Conservation (phyloP, 2,797 vertebrate species). For the Buceros bicornis region DNA sequence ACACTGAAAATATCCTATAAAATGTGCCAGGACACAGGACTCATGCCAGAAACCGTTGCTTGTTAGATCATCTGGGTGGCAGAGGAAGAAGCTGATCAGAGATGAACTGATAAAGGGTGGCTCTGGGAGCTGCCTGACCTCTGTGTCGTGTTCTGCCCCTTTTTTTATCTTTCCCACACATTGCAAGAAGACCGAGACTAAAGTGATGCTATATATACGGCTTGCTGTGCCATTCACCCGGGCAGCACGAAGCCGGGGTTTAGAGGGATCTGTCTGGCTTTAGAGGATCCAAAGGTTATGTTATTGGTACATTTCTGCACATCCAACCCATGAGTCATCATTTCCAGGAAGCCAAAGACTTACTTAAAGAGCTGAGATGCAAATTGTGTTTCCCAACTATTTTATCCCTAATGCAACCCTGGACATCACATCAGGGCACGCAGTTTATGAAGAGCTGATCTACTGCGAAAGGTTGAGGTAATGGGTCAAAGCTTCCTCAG, state of each 20-base stretch:
- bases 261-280: constrained; percentile 59
- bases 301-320: constrained; percentile 68
- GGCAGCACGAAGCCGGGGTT: background rate
- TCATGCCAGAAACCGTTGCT: background rate
- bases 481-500: constrained; percentile 22
- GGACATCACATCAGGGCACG: background rate
- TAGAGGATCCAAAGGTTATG: constrained; percentile 58
- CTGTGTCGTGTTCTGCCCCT: constrained; percentile 55
- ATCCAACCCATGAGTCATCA: constrained; percentile 78
- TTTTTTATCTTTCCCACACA: constrained; percentile 75
- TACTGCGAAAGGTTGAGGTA: background rate
- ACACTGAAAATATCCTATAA: background rate
- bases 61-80: background rate
- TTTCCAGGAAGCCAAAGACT: constrained; percentile 73
- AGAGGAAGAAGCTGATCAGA: constrained; percentile 40
- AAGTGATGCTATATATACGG: constrained; percentile 22
- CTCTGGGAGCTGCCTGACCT: constrained; percentile 78
- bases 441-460: constrained; percentile 49
- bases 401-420: constrained; percentile 69
- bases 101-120: constrained; percentile 30
- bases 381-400: constrained; percentile 77
- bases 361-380: constrained; percentile 77
- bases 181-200: background rate
- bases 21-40: background rate
- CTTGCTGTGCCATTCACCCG: constrained; percentile 34